These are phyloP conservation scores for Trissolcus brochymenae DNA, from an alignment of 2,888 invertebrate genomes.

Conservation along the genomic window DNA sequence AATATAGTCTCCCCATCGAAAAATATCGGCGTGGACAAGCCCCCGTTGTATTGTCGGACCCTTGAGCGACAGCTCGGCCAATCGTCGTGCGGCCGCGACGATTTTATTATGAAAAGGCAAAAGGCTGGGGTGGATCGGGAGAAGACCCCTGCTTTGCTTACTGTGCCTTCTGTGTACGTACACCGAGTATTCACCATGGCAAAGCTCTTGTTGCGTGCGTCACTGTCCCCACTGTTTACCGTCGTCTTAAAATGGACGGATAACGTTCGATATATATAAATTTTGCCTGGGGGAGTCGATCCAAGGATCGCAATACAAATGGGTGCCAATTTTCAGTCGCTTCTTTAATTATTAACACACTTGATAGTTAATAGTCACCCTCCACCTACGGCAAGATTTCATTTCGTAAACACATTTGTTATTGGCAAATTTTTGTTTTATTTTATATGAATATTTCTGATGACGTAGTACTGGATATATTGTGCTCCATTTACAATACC, in stretches of 20 bases:
- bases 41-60: conserved; percentile 68
- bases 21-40: conserved; percentile 68
- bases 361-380: too few relatives aligned
- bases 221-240: conserved; percentile 48
- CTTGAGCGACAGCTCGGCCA: conserved; percentile 65
- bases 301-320: neutral
- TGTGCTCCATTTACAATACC: too few relatives aligned
- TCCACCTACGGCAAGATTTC: too few relatives aligned
- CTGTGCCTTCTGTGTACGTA: conserved; percentile 42
- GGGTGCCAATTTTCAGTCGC: too few relatives aligned
- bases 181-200: conserved; percentile 30
- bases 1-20: conserved; percentile 55
- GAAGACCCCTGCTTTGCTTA: conserved; percentile 47
- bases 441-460: too few relatives aligned
- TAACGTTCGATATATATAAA: conserved; percentile 11
- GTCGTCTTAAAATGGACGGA: conserved; percentile 47
- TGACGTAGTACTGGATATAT: too few relatives aligned
- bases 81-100: conserved; percentile 71
- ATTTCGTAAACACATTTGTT: too few relatives aligned
- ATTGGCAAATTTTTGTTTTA: too few relatives aligned
- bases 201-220: conserved; percentile 48
- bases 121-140: conserved; percentile 65
- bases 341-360: too few relatives aligned
- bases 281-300: conserved; percentile 13
- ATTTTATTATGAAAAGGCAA: conserved; percentile 73